Evolutionary conservation across 2,113 vertebrate genomes (phyloP).

Genomic region (Pedionomus torquatus): DNA sequence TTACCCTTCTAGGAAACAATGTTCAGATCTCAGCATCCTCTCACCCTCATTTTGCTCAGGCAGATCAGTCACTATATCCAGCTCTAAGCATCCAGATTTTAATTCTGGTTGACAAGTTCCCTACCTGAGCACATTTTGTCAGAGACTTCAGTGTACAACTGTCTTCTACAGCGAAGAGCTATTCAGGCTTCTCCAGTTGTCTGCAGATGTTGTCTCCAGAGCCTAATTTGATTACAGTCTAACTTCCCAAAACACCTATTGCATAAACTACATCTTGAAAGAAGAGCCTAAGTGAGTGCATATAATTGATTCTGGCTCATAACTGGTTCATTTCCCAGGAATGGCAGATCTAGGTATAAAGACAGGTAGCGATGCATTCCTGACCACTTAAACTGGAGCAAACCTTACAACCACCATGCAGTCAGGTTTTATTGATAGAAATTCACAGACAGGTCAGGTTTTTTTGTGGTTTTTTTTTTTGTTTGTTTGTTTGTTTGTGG

Average conservation of each 20-base stretch:
- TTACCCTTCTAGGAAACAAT: neutral
- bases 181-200: neutral
- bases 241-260: neutral
- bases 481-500: no score
- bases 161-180: neutral
- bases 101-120: neutral
- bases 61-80: neutral
- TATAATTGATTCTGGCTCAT: neutral
- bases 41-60: neutral
- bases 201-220: neutral
- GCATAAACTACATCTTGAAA: neutral
- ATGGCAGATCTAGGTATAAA: neutral
- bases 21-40: neutral
- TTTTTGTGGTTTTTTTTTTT: no score
- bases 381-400: neutral
- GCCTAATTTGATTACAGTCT: neutral
- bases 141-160: neutral
- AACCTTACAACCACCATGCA: neutral
- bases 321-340: neutral
- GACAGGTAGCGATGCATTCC: neutral
- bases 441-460: neutral
- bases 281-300: neutral
- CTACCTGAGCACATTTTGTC: neutral
- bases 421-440: neutral
- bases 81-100: neutral